Percentiles rank a stretch among this genome's conserved stretches.
Conservation (phyloP, 2,797 vertebrate genomes). For the Loriculus beryllinus region DNA sequence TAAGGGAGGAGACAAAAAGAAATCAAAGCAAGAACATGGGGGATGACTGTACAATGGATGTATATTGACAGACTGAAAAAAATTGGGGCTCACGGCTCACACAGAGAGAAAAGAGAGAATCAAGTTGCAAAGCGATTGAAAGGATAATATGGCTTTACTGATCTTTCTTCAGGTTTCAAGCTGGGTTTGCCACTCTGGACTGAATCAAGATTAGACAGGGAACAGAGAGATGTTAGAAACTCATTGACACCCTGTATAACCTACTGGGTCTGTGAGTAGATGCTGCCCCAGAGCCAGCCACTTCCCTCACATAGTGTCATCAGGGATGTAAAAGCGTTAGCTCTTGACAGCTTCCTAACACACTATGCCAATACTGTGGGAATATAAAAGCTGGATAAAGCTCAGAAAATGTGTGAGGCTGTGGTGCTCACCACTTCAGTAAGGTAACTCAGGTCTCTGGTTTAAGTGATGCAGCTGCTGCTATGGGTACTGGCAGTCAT, state of each 20-base stretch:
- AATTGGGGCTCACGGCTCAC: not conserved
- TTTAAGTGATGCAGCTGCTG: not conserved
- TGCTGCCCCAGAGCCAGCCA: not conserved
- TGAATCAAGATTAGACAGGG: not conserved
- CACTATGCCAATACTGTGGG: not conserved
- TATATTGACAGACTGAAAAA: not conserved
- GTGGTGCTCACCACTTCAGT: not conserved
- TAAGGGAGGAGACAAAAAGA: not conserved
- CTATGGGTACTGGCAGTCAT: not conserved
- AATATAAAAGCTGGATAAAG: not conserved
- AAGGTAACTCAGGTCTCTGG: not conserved
- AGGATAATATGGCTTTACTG: not conserved
- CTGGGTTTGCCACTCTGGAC: not conserved
- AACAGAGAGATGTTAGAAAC: not conserved
- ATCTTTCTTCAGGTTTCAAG: not conserved
- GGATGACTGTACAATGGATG: not conserved
- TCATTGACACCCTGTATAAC: not conserved
- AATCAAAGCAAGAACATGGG: not conserved
- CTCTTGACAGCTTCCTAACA: not conserved
- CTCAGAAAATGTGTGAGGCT: not conserved
- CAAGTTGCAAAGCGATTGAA: not conserved
- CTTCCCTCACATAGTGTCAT: rapidly evolving
- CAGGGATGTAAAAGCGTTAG: not conserved
- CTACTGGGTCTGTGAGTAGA: not conserved
- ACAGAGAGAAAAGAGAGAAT: not conserved